A percentile compares a stretch with the other conserved stretches of the same genome.
These are phyloP conservation scores for Microtus richardsoni DNA, from an alignment of 2,113 vertebrate species.

Conservation along the genomic window DNA sequence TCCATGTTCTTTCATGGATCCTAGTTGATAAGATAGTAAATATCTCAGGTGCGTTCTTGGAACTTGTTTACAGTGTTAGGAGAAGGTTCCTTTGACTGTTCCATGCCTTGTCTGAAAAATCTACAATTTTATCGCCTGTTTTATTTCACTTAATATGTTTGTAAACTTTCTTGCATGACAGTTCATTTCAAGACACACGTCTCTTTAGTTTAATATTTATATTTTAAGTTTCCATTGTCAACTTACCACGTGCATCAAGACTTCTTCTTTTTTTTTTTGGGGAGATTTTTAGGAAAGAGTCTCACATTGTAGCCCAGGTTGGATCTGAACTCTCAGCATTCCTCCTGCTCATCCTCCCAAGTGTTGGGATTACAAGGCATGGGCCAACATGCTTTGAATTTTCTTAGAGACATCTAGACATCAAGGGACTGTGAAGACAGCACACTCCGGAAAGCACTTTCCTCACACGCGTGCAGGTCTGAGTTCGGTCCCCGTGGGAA, in stretches of 20 bases:
- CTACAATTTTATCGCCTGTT: not conserved
- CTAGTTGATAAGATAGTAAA: slow-evolving; percentile 49
- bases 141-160: not conserved
- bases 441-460: not conserved
- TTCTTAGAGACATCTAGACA: not conserved
- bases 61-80: not conserved
- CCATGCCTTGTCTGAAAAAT: slow-evolving; percentile 36
- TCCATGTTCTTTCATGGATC: slow-evolving; percentile 6
- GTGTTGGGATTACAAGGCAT: not conserved
- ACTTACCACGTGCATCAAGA: not conserved
- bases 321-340: not conserved
- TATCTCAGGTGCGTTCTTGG: slow-evolving; percentile 6
- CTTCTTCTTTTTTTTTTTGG: not conserved
- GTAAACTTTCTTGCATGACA: not conserved
- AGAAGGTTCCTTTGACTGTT: slow-evolving; percentile 37
- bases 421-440: not conserved
- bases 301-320: not conserved
- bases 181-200: slow-evolving; percentile 33
- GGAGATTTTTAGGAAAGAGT: not conserved
- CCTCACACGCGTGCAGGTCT: not conserved
- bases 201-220: slow-evolving; percentile 8
- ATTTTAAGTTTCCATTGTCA: not conserved
- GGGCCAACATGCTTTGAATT: not conserved
- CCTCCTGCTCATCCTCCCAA: not conserved
- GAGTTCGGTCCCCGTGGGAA: not conserved